These are phyloP conservation scores for Okapia johnstoni DNA, from an alignment of 2,113 vertebrate species.

Conservation along the genomic window DNA sequence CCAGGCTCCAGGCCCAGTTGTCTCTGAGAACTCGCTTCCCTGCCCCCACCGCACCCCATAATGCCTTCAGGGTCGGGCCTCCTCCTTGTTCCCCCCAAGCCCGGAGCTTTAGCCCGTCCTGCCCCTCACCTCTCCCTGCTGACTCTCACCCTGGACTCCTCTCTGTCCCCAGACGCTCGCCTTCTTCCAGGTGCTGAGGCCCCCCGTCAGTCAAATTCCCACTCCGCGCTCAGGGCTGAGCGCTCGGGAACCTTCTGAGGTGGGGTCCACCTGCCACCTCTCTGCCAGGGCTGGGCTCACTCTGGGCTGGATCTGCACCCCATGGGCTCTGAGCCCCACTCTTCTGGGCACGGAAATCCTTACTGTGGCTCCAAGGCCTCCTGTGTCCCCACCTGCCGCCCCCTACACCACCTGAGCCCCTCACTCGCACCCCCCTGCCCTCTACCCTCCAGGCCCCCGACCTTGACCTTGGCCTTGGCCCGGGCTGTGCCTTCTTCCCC, in stretches of 20 bases:
- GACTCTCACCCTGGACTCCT: too few relatives aligned
- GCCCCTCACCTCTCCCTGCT: neutral
- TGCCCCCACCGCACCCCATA: fast-evolving
- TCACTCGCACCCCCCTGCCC: fast-evolving
- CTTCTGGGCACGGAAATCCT: neutral
- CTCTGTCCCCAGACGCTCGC: neutral
- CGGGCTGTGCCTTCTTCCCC: neutral
- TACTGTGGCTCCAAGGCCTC: neutral
- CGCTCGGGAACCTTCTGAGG: neutral
- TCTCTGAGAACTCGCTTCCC: fast-evolving
- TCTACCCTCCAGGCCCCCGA: neutral
- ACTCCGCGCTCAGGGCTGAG: fast-evolving
- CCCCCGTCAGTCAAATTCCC: neutral
- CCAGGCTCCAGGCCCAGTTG: neutral
- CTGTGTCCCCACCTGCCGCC: fast-evolving
- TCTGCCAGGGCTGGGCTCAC: neutral
- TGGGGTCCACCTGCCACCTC: too few relatives aligned
- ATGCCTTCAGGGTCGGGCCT: neutral
- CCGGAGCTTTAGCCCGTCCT: neutral
- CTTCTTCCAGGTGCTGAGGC: neutral
- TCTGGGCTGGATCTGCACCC: too few relatives aligned
- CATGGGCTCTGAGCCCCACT: neutral
- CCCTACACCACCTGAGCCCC: neutral
- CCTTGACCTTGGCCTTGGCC: neutral
- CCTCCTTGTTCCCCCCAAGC: neutral